Percentiles rank a stretch among this genome's conserved stretches.
phyloP scores from a whole-genome alignment of 1,140 invertebrate species.

The Drosophila rufa region DNA sequence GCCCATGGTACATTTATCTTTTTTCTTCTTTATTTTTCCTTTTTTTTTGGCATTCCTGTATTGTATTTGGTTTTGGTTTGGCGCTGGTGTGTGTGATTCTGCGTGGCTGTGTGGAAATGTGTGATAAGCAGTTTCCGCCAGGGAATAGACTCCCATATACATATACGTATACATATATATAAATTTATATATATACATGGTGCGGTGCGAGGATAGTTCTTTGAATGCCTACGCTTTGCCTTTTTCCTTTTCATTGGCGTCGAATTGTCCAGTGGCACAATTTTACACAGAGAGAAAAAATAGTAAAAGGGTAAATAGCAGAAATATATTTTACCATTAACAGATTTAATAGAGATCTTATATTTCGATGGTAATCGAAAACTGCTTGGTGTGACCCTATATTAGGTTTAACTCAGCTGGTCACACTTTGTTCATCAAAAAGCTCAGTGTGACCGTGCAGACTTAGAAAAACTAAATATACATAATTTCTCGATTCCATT shows the following conservation, averaged over 20 bases:
- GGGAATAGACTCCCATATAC: slow-evolving; percentile 59
- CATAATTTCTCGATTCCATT: not conserved
- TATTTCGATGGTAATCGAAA: too few relatives aligned
- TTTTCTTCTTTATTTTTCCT: slow-evolving; percentile 19
- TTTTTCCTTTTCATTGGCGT: slow-evolving; percentile 74
- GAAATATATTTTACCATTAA: too few relatives aligned
- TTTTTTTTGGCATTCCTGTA: slow-evolving; percentile 62
- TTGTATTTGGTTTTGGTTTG: slow-evolving; percentile 66
- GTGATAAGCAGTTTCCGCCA: slow-evolving; percentile 81
- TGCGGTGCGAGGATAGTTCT: slow-evolving; percentile 29
- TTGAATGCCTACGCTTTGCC: slow-evolving; percentile 40
- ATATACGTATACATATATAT: not conserved
- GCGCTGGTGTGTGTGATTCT: slow-evolving; percentile 56
- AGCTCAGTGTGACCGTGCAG: too few relatives aligned
- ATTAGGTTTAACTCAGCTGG: not conserved
- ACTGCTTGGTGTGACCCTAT: not conserved
- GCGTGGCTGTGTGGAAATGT: slow-evolving; percentile 79
- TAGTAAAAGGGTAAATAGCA: too few relatives aligned
- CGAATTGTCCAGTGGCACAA: slow-evolving; percentile 40
- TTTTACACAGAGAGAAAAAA: not conserved
- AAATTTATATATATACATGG: not conserved
- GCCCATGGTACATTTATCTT: slow-evolving; percentile 15
- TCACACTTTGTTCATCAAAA: not conserved
- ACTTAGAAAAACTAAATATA: not conserved
- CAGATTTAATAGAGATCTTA: too few relatives aligned